These are phyloP conservation scores for Spodoptera picta DNA, from an alignment of 2,888 invertebrate genomes.

Conservation along the genomic window DNA sequence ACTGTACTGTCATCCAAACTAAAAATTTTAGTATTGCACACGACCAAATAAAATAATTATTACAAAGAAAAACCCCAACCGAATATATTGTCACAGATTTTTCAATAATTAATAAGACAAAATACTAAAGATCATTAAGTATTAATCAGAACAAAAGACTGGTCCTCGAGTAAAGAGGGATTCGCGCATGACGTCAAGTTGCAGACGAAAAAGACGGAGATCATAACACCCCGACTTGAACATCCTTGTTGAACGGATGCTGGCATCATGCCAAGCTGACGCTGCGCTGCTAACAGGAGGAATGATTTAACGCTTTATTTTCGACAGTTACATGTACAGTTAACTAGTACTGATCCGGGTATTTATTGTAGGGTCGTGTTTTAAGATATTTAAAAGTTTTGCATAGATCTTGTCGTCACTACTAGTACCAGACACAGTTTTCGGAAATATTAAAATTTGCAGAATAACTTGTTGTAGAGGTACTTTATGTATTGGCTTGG, in stretches of 20 bases:
- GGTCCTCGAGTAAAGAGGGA: slow-evolving; percentile 8
- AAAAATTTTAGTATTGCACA: too few species aligned
- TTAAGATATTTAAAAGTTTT: not conserved
- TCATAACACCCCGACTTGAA: slow-evolving; percentile 50
- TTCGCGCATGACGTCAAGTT: slow-evolving; percentile 45
- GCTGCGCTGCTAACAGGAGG: slow-evolving; percentile 37
- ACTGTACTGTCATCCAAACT: too few species aligned
- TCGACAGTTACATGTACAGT: slow-evolving; percentile 40
- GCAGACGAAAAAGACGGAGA: slow-evolving; percentile 38
- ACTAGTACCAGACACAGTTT: too few species aligned
- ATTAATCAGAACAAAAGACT: not conserved
- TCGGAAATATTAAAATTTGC: too few species aligned
- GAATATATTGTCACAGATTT: too few species aligned
- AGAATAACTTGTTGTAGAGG: too few species aligned
- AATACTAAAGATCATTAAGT: too few species aligned
- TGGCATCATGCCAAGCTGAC: slow-evolving; percentile 52
- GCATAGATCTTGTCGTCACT: too few species aligned
- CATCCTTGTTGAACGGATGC: slow-evolving; percentile 55
- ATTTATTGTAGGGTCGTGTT: slow-evolving; percentile 4
- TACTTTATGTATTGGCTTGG: too few species aligned
- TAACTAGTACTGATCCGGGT: slow-evolving; percentile 20
- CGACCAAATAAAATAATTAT: too few species aligned
- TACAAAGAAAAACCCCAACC: too few species aligned
- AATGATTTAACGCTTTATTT: slow-evolving; percentile 60
- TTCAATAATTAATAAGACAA: too few species aligned